Conservation (phyloP, 2,113 vertebrate species). For the Nesoenas mayeri region DNA sequence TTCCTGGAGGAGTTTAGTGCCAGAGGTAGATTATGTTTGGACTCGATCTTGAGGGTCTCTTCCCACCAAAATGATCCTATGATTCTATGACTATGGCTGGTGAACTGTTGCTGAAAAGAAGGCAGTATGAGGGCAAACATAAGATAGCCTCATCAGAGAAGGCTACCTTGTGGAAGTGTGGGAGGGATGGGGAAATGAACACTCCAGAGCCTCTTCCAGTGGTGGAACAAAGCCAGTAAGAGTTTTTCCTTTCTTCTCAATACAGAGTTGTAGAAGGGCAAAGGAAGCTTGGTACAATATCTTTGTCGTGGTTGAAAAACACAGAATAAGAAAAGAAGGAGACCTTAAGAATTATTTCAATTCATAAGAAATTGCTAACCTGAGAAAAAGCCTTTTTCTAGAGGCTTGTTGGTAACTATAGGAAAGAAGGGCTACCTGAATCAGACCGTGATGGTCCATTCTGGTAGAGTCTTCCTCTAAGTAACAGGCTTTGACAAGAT, state of each 20-base stretch:
- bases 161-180: accelerated
- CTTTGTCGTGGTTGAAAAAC: neutral
- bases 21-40: no score
- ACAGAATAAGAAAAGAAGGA: neutral
- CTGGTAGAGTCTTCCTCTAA: neutral
- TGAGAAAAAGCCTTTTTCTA: neutral
- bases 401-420: neutral
- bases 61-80: no score
- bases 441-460: neutral
- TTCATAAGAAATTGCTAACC: neutral
- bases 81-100: no score
- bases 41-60: no score
- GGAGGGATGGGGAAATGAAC: neutral
- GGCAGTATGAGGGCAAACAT: neutral
- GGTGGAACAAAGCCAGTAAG: neutral
- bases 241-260: neutral
- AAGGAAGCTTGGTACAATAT: neutral
- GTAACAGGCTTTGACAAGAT: neutral
- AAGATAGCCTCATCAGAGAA: neutral
- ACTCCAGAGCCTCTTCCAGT: neutral
- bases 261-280: neutral
- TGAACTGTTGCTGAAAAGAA: neutral
- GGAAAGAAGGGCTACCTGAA: neutral
- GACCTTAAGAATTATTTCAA: neutral
- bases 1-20: no score